Percentiles rank a stretch among this genome's conserved stretches.
Evolutionary conservation across 2,888 invertebrate species (phyloP).

Genomic region (Limnephilus rhombicus): DNA sequence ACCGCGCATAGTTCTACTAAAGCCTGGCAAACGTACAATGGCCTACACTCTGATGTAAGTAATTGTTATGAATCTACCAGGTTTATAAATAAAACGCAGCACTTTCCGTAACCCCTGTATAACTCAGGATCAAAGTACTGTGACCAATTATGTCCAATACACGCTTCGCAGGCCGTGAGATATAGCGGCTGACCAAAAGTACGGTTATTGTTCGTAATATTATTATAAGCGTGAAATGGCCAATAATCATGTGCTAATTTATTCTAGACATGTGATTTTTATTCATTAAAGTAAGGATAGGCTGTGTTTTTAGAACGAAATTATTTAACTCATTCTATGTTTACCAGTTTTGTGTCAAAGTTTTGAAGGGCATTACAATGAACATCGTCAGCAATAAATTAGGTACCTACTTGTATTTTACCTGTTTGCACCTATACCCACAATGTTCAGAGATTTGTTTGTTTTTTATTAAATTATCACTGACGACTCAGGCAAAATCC

Average conservation of each 20-base stretch:
- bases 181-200: conserved; percentile 44
- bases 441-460: too few species aligned
- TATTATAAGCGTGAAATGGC: conserved; percentile 16
- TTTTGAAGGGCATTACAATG: background rate
- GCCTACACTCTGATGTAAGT: background rate
- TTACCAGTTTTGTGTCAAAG: background rate
- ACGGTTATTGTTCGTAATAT: conserved; percentile 39
- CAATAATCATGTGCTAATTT: conserved; percentile 8
- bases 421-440: too few species aligned
- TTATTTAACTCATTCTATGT: too few species aligned
- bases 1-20: background rate
- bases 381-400: background rate
- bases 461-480: too few species aligned
- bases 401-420: too few species aligned
- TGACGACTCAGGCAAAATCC: too few species aligned
- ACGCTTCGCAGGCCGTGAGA: conserved; percentile 53
- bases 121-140: conserved; percentile 63
- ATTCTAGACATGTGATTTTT: conserved; percentile 9
- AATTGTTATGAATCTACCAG: background rate
- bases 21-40: background rate
- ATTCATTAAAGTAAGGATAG: background rate
- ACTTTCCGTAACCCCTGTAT: conserved; percentile 57
- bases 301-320: background rate
- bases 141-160: conserved; percentile 64
- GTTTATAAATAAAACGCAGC: conserved; percentile 21